Base-by-base conservation (phyloP, 2,888 invertebrate genomes). In the Ptycholaimellus sp. region DNA sequence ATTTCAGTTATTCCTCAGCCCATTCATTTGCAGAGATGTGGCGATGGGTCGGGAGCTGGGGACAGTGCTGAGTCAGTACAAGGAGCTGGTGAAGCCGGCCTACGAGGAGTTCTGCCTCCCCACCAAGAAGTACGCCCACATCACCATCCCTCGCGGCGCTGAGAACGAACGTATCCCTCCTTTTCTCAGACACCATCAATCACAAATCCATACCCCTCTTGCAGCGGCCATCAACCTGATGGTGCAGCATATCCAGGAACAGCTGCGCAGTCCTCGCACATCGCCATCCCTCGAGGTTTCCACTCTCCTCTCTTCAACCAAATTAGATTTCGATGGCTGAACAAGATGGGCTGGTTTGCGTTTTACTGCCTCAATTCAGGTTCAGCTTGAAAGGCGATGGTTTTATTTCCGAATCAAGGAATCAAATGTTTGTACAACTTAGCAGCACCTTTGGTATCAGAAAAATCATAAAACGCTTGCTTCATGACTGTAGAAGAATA, bases 111-210 rank as follows among this genome's bases (percentile, higher is more conserved):
- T 71, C 40, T 50, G 50, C 40, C 54, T 72, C 35, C 69, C 85
- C 78, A 96, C 96, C 1, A 96, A 96, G 65, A 93, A 96, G 61
- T 93, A 90, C 67, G 93, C 93, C 38, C 96, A 99, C 67, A 85
- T 99, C 36, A 93, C 99, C 54, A 93, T 96, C 60, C 96, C 96
- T 1, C 69, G 93, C 48, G 96, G 93, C 42, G 90, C 90, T 19
- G 96, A 96, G 59, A 99, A 99, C 60, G 56, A 56, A 40, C 58
- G 60, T 33, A 20, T 13, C 13, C 18, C 18, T 39, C 17, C 11
- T 33, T 36, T 36, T 31, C 17, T 33, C 25, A 23, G 7, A 23
- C 13, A 9, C 13, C 13, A 13, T 6, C 14, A 13, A 30, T 30
- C 11, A 30, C 7, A 30, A 30, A n/a, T 7, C 14, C 7, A 6